Evolutionary conservation across 1,140 invertebrate species (phyloP).

Genomic region (Lepidurus apus): DNA sequence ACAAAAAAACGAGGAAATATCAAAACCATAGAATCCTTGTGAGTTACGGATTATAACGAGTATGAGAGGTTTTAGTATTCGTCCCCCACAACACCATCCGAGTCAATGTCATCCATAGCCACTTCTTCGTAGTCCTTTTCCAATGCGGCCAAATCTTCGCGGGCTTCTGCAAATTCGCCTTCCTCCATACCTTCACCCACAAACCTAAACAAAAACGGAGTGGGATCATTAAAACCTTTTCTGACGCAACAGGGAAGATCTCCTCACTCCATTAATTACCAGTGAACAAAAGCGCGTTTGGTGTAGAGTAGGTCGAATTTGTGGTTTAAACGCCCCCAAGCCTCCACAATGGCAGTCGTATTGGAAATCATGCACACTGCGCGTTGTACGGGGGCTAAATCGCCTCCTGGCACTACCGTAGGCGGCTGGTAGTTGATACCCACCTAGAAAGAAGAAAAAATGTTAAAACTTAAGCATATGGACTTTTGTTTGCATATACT

Average conservation of each 20-base stretch:
- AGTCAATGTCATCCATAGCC: conserved; percentile 57
- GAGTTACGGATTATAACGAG: neutral
- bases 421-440: conserved; percentile 49
- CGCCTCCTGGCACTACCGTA: conserved; percentile 54
- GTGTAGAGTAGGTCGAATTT: conserved; percentile 55
- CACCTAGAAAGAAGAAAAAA: conserved; percentile 36
- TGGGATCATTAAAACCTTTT: neutral
- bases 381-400: conserved; percentile 75
- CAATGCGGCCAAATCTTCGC: conserved; percentile 67
- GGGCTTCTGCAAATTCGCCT: conserved; percentile 66
- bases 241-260: neutral
- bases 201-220: conserved; percentile 41
- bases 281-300: conserved; percentile 36
- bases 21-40: neutral
- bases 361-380: conserved; percentile 74
- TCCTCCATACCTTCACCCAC: conserved; percentile 63
- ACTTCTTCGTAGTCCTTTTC: conserved; percentile 63
- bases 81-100: conserved; percentile 63
- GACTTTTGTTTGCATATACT: conserved; percentile 34
- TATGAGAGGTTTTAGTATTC: conserved; percentile 40
- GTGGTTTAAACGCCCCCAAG: conserved; percentile 55
- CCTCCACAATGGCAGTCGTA: conserved; percentile 68
- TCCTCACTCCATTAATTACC: conserved; percentile 30
- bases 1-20: neutral
- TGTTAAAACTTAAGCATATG: neutral